A percentile compares a stretch with the other conserved stretches of the same genome.
phyloP scores from a whole-genome alignment of 2,888 invertebrate species.

The Polylopha cassiicola region DNA sequence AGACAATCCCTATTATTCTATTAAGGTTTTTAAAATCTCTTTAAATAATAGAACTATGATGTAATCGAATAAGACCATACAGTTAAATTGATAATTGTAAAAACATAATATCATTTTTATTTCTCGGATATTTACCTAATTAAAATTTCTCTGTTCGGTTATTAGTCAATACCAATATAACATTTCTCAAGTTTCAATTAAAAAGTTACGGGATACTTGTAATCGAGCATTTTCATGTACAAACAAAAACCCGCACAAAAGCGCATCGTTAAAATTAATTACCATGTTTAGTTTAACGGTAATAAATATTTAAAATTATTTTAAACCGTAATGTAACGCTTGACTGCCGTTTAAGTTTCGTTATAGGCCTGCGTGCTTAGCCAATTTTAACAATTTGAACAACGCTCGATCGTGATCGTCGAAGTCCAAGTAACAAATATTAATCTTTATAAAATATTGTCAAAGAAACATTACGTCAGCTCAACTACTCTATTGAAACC shows the following conservation, averaged over 20 bases:
- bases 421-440: background rate
- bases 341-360: conserved; percentile 2
- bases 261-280: conserved; percentile 32
- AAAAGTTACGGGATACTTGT: conserved; percentile 24
- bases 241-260: conserved; percentile 24
- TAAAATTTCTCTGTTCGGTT: no score
- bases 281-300: conserved; percentile 28
- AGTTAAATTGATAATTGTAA: no score
- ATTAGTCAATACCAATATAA: no score
- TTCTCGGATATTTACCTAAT: no score
- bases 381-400: conserved; percentile 6
- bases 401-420: conserved; percentile 7
- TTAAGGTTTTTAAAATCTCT: background rate
- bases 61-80: no score
- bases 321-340: conserved; percentile 2
- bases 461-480: background rate
- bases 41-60: no score
- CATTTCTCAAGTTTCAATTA: no score
- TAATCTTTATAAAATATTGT: background rate
- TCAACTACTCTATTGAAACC: no score
- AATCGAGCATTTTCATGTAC: conserved; percentile 34
- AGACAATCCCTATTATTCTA: background rate
- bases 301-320: conserved; percentile 3
- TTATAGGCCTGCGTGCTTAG: conserved; percentile 11
- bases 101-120: no score